Conservation (phyloP, 1,140 invertebrate species). For the Eueides isabella region DNA sequence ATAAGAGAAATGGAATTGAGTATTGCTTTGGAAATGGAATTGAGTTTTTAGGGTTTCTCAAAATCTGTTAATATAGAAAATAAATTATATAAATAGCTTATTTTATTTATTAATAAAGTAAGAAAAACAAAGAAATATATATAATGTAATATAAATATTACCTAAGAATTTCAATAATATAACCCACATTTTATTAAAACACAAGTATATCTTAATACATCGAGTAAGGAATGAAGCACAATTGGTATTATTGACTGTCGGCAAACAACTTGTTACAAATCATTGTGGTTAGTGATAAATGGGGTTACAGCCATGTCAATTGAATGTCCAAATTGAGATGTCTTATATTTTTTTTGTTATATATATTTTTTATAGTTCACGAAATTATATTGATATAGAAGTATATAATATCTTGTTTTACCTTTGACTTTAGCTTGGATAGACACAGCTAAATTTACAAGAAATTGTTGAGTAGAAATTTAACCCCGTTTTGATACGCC, state of each 20-base stretch:
- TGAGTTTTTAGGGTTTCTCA: too few species aligned
- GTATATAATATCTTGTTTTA: too few species aligned
- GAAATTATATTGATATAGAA: not conserved
- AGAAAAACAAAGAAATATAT: not conserved
- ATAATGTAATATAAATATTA: conserved; percentile 17
- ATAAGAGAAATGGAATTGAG: too few species aligned
- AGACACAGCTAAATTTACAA: too few species aligned
- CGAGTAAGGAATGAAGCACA: conserved; percentile 28
- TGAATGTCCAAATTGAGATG: conserved; percentile 36
- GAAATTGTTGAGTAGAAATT: too few species aligned
- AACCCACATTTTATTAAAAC: conserved; percentile 19
- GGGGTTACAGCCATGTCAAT: conserved; percentile 38
- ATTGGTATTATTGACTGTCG: conserved; percentile 39
- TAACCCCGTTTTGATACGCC: too few species aligned
- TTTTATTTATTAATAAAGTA: not conserved
- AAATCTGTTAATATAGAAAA: too few species aligned
- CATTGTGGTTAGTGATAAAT: conserved; percentile 33
- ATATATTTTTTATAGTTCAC: not conserved
- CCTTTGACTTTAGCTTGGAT: too few species aligned
- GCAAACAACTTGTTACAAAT: conserved; percentile 25
- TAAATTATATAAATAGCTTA: too few species aligned
- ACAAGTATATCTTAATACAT: conserved; percentile 17
- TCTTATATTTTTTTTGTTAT: not conserved
- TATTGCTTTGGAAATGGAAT: too few species aligned
- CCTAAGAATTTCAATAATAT: conserved; percentile 18